Evolutionary conservation across 1,140 invertebrate species (phyloP).

Genomic region (Muscidifurax raptorellus): DNA sequence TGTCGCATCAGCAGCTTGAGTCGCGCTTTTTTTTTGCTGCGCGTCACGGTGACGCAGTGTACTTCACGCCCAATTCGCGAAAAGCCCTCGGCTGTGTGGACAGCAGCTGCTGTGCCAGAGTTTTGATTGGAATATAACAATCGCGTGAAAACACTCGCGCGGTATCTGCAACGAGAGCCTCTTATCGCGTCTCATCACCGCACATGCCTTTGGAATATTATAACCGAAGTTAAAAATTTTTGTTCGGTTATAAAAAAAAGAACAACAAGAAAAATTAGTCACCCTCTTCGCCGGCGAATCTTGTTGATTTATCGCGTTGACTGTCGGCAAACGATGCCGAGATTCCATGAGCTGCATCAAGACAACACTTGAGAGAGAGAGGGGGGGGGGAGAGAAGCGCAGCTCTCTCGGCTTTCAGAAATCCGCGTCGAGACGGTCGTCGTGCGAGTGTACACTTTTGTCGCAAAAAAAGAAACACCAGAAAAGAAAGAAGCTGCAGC

Average conservation of each 20-base stretch:
- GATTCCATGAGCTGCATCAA: slow-evolving; percentile 20
- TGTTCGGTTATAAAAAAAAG: too few relatives aligned
- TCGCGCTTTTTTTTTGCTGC: not conserved
- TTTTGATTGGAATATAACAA: too few relatives aligned
- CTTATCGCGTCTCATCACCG: too few relatives aligned
- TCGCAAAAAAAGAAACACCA: slow-evolving; percentile 14
- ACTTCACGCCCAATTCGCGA: not conserved
- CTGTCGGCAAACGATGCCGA: slow-evolving; percentile 46
- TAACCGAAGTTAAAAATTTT: too few relatives aligned
- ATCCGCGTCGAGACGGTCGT: slow-evolving; percentile 41
- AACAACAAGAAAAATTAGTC: too few relatives aligned
- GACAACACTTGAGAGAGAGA: not conserved
- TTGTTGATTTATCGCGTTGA: not conserved
- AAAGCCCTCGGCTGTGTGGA: not conserved
- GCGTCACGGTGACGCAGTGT: not conserved
- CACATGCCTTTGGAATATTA: too few relatives aligned
- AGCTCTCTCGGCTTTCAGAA: too few relatives aligned
- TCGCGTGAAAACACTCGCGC: too few relatives aligned
- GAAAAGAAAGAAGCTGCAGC: slow-evolving; percentile 52
- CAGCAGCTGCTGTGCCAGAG: not conserved
- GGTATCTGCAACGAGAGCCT: too few relatives aligned
- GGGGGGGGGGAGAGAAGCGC: too few relatives aligned
- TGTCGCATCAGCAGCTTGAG: slow-evolving; percentile 1
- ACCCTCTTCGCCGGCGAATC: too few relatives aligned
- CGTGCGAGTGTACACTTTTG: slow-evolving; percentile 59